Conservation (phyloP, 2,113 vertebrate species). For the Axis porcinus region DNA sequence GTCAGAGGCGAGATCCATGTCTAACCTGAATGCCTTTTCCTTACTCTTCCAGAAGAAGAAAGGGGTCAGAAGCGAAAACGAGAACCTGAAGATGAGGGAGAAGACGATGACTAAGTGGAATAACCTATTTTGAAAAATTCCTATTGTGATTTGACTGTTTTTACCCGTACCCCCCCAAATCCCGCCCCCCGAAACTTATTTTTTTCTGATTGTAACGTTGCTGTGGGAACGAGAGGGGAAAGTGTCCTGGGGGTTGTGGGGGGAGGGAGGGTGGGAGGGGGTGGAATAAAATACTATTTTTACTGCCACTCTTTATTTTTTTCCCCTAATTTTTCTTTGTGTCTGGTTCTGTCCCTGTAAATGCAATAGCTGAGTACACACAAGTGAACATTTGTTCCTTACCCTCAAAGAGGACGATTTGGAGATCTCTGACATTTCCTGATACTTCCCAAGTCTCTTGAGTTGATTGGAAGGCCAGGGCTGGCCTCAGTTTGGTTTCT, state of each 20-base stretch:
- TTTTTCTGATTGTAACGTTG: slow-evolving; percentile 88
- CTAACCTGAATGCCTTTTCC: neutral
- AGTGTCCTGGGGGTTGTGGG: slow-evolving; percentile 81
- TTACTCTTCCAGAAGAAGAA: slow-evolving; percentile 84
- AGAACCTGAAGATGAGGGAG: slow-evolving; percentile 94
- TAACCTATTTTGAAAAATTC: slow-evolving; percentile 81
- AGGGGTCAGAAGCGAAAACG: slow-evolving; percentile 96
- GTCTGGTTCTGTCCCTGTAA: slow-evolving; percentile 75
- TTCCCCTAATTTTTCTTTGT: slow-evolving; percentile 69
- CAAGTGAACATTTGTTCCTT: slow-evolving; percentile 71
- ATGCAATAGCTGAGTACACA: slow-evolving; percentile 70
- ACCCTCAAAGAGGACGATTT: slow-evolving; percentile 56
- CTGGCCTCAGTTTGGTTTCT: slow-evolving; percentile 30
- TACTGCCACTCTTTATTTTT: slow-evolving; percentile 82
- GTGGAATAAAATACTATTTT: slow-evolving; percentile 85
- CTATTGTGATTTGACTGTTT: slow-evolving; percentile 94
- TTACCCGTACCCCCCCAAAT: slow-evolving; percentile 81
- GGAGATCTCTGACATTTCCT: neutral
- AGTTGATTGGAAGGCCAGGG: neutral
- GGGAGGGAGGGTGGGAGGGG: slow-evolving; percentile 66
- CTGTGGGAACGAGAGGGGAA: slow-evolving; percentile 87
- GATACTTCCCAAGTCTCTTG: neutral
- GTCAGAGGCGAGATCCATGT: rapidly evolving
- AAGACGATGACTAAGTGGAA: slow-evolving; percentile 91
- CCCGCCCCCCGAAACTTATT: slow-evolving; percentile 69